Evolutionary conservation across 2,113 vertebrate species (phyloP).

Genomic region (Chiloscyllium plagiosum): DNA sequence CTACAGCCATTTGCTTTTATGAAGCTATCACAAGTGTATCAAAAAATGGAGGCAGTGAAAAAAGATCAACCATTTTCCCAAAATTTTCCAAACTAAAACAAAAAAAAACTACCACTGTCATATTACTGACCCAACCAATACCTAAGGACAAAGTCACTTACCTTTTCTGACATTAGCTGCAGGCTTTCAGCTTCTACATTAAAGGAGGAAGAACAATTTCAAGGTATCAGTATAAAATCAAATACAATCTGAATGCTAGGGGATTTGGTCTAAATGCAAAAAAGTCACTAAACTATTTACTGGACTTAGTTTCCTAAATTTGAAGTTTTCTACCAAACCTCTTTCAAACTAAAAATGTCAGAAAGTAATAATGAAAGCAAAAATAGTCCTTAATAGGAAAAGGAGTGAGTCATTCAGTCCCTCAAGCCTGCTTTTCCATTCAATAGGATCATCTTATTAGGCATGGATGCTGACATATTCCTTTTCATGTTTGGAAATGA

Average conservation of each 20-base stretch:
- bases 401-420: too few species aligned
- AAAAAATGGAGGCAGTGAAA: not conserved
- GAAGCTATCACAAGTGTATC: not conserved
- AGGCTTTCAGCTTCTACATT: not conserved
- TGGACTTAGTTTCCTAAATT: not conserved
- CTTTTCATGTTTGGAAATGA: not conserved
- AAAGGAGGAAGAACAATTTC: not conserved
- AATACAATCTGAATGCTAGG: not conserved
- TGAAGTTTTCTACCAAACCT: not conserved
- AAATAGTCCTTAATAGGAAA: not conserved
- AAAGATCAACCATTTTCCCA: not conserved
- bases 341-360: not conserved
- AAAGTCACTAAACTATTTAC: conserved; percentile 7
- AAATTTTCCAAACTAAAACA: not conserved
- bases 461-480: not conserved
- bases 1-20: not conserved
- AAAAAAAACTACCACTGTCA: not conserved
- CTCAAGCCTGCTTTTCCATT: too few species aligned
- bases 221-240: not conserved
- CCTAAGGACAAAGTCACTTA: not conserved
- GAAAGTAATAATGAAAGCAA: not conserved
- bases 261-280: not conserved
- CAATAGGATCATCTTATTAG: not conserved
- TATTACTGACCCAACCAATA: not conserved
- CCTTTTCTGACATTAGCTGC: not conserved